Evolutionary conservation across 2,888 invertebrate genomes (phyloP).

Genomic region (Minunthozetes semirufus): DNA sequence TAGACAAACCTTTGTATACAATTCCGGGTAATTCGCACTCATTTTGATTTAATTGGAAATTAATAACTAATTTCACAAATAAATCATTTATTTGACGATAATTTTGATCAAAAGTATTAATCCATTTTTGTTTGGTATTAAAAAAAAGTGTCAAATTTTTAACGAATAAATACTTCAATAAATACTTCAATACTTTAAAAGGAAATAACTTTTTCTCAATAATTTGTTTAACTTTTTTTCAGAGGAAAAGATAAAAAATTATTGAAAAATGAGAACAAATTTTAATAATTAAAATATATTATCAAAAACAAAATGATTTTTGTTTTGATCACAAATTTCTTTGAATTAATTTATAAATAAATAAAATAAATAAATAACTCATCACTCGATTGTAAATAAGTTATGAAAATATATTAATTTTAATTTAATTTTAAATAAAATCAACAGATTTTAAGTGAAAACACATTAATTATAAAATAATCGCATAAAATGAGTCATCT

Average conservation of each 20-base stretch:
- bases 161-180: neutral
- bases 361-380: neutral
- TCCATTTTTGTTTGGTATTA: neutral
- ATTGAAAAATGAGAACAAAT: neutral
- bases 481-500: too few relatives aligned
- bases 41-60: neutral
- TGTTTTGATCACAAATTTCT: too few relatives aligned
- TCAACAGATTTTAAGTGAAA: conserved; percentile 1
- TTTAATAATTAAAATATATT: neutral
- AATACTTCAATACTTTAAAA: conserved; percentile 16
- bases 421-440: neutral
- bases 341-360: too few relatives aligned
- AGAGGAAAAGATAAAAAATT: neutral
- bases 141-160: neutral
- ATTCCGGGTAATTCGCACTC: conserved; percentile 29
- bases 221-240: neutral
- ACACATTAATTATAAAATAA: neutral
- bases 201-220: neutral
- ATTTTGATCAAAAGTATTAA: neutral
- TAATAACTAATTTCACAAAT: neutral
- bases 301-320: too few relatives aligned
- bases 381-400: neutral
- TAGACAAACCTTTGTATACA: conserved; percentile 35
- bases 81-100: neutral
- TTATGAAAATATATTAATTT: neutral